Conservation (phyloP, 92 coral and sea anemone genomes). For the Meandrina meandrites region DNA sequence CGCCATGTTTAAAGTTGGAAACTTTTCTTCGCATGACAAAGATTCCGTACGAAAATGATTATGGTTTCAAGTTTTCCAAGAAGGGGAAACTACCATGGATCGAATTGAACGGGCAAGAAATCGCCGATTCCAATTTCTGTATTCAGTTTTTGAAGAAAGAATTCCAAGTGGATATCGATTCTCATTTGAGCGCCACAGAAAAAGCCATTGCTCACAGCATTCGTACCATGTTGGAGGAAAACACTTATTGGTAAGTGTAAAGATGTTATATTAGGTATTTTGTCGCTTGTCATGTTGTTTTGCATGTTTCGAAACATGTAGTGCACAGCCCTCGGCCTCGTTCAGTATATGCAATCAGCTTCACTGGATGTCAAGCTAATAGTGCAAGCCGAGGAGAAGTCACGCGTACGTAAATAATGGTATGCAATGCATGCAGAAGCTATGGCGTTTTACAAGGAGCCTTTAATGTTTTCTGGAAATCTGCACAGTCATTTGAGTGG, state of each 20-base stretch:
- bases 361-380: too few relatives aligned
- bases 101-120: constrained; percentile 59
- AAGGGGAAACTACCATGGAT: constrained; percentile 83
- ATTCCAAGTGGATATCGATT: constrained; percentile 65
- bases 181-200: constrained; percentile 51
- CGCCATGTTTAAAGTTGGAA: constrained; percentile 59
- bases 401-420: too few relatives aligned
- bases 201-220: constrained; percentile 61
- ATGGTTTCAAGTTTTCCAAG: constrained; percentile 41
- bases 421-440: too few relatives aligned
- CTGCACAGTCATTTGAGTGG: too few relatives aligned
- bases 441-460: too few relatives aligned
- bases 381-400: too few relatives aligned
- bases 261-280: neutral
- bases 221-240: constrained; percentile 77
- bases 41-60: constrained; percentile 51
- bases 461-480: too few relatives aligned
- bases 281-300: too few relatives aligned
- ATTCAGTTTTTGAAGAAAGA: constrained; percentile 65
- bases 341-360: too few relatives aligned
- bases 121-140: constrained; percentile 82
- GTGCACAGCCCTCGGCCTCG: too few relatives aligned
- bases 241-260: constrained; percentile 68
- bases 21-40: constrained; percentile 65
- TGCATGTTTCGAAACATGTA: too few relatives aligned